These are phyloP conservation scores for Cylindroiulus punctatus DNA, from an alignment of 2,888 invertebrate genomes.

Conservation along the genomic window DNA sequence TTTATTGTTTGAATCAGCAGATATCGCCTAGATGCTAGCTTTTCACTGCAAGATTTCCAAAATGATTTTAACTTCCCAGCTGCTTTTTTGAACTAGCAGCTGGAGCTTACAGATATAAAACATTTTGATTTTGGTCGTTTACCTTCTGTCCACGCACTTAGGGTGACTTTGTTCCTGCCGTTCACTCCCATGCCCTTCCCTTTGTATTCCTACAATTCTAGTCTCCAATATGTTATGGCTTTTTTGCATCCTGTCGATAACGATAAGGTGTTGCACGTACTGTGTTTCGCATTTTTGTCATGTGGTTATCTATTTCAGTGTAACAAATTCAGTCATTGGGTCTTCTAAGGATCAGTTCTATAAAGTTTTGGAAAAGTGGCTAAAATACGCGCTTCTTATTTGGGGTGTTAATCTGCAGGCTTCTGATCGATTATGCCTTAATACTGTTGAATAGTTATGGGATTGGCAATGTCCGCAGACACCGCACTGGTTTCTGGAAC, in stretches of 20 bases:
- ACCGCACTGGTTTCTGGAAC: background rate
- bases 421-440: no score
- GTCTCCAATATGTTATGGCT: background rate
- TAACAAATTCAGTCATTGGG: constrained; percentile 7
- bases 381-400: no score
- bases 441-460: no score
- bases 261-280: constrained; percentile 2
- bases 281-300: background rate
- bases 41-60: background rate
- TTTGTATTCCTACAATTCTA: constrained; percentile 23
- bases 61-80: background rate
- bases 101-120: background rate
- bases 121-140: background rate
- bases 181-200: background rate
- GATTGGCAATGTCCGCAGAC: background rate
- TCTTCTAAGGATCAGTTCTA: background rate
- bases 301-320: constrained; percentile 3
- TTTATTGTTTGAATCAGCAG: background rate
- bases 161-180: constrained; percentile 1
- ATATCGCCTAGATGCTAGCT: background rate
- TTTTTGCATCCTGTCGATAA: constrained; percentile 36
- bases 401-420: background rate
- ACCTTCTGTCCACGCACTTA: background rate
- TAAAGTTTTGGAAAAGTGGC: background rate
- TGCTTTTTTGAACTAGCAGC: background rate